Evolutionary conservation across 2,113 vertebrate genomes (phyloP), one percentile per base, ranked within the genome.

Genomic region (Caranx ignobilis): DNA sequence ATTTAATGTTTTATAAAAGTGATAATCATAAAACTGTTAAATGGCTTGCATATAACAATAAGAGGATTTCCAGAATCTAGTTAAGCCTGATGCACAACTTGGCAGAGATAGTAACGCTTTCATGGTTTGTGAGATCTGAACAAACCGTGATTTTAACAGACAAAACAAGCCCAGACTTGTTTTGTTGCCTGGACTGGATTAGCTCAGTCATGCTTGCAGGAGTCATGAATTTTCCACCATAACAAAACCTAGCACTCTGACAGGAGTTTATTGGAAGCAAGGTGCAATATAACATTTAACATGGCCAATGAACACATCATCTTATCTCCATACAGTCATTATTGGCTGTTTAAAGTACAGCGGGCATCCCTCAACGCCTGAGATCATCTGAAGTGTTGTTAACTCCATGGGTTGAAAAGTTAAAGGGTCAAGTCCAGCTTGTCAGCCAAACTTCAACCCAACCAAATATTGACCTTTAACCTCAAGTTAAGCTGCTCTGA

Each of bases 141-240:
- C 59, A 74, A 81, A 76, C 62, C 11, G 48, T 64, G 31, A 45
- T 70, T 88, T 77, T 76, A 64, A 86, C 67, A 66, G 75, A 71
- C 71, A 57, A 83, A 90, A 92, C 92, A 91, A 77, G 87, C 68
- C 83, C 47, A 32, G 88, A 68, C 88, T 82, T 92, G 88, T 87
- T 87, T 74, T 21, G 77, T 76, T 73, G 59, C 61, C 67, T 57
- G 43, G 60, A 61, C 69, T n/a, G 79, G 79, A 82, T 77, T 72
- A 68, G 79, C 69, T 82, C 75, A 69, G 78, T 87, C 78, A 82
- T 71, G 82, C 71, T 83, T 35, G 54, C 69, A 70, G 32, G 63
- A 74, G 82, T 76, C 80, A 67, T 78, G 75, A 2, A 69, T 83
- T 79, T 92, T 84, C 82, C 81, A 79, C 66, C 75, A 69, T 43